Evolutionary conservation across 2,888 invertebrate species (phyloP).

Genomic region (Sclerodermus sp.): DNA sequence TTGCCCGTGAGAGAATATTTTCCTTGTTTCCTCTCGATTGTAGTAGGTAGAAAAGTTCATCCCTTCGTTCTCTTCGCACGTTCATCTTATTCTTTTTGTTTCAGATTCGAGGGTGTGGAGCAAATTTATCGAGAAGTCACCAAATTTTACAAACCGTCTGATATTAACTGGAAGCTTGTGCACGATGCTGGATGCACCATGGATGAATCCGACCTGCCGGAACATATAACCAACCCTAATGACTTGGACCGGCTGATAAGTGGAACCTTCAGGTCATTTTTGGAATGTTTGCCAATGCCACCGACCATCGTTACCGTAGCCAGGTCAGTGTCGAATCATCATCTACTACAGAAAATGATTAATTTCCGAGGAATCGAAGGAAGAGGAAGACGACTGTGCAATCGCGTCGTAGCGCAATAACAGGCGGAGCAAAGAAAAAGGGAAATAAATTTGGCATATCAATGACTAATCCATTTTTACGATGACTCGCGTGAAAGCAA

Average conservation of each 20-base stretch:
- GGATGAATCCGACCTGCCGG: constrained; percentile 82
- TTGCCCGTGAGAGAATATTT: too few relatives aligned
- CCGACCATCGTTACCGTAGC: constrained; percentile 80
- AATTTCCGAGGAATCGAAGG: too few relatives aligned
- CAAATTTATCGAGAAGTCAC: constrained; percentile 38
- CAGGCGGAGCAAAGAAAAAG: too few relatives aligned
- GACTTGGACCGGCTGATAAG: constrained; percentile 69
- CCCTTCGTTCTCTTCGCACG: too few relatives aligned
- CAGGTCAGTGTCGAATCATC: constrained; percentile 37
- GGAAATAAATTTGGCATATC: too few relatives aligned
- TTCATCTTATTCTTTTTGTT: constrained; percentile 7
- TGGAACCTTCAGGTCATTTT: constrained; percentile 63
- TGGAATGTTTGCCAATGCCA: constrained; percentile 63
- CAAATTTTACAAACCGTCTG: constrained; percentile 61
- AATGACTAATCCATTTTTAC: too few relatives aligned
- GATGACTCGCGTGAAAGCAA: too few relatives aligned
- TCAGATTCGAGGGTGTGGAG: constrained; percentile 43
- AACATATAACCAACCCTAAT: constrained; percentile 73
- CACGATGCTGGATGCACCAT: constrained; percentile 88
- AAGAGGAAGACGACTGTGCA: too few relatives aligned
- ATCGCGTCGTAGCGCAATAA: too few relatives aligned
- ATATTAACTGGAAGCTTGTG: constrained; percentile 78
- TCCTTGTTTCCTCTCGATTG: too few relatives aligned
- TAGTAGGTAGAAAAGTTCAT: too few relatives aligned
- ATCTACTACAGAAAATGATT: neutral